These are phyloP conservation scores for Salmo trutta DNA, from an alignment of 2,797 vertebrate species.

Conservation along the genomic window DNA sequence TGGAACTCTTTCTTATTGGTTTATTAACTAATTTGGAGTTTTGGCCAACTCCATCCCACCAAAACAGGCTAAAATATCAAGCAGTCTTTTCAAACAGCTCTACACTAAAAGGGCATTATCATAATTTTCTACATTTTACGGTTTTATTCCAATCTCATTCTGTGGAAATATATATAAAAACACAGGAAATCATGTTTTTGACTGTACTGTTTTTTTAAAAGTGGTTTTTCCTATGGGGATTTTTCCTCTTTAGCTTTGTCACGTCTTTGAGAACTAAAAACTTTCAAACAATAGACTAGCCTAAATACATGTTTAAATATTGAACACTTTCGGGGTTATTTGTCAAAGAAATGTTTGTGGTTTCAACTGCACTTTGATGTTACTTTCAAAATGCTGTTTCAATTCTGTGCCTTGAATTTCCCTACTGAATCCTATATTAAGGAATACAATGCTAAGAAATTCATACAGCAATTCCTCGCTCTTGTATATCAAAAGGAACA, in stretches of 20 bases:
- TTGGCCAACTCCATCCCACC: no score
- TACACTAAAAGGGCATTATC: neutral
- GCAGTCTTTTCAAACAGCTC: no score
- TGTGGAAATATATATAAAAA: no score
- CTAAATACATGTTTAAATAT: neutral
- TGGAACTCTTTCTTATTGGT: no score
- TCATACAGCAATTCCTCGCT: slow-evolving; percentile 31
- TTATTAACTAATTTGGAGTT: no score
- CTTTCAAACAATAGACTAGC: slow-evolving; percentile 58
- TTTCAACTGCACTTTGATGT: slow-evolving; percentile 41
- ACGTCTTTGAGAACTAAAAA: slow-evolving; percentile 55
- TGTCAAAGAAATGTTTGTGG: slow-evolving; percentile 54
- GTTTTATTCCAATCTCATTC: no score
- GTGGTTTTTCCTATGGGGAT: slow-evolving; percentile 65
- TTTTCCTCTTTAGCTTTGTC: slow-evolving; percentile 63
- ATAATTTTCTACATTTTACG: neutral
- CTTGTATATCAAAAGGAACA: slow-evolving; percentile 45
- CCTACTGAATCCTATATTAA: slow-evolving; percentile 31
- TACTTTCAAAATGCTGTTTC: slow-evolving; percentile 29
- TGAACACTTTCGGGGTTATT: slow-evolving; percentile 34
- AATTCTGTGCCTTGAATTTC: slow-evolving; percentile 43
- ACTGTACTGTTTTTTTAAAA: slow-evolving; percentile 8
- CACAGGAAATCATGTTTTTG: no score
- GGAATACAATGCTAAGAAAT: slow-evolving; percentile 39
- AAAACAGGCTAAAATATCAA: no score